phyloP scores from a whole-genome alignment of 2,113 vertebrate genomes.

The Oreochromis aureus region DNA sequence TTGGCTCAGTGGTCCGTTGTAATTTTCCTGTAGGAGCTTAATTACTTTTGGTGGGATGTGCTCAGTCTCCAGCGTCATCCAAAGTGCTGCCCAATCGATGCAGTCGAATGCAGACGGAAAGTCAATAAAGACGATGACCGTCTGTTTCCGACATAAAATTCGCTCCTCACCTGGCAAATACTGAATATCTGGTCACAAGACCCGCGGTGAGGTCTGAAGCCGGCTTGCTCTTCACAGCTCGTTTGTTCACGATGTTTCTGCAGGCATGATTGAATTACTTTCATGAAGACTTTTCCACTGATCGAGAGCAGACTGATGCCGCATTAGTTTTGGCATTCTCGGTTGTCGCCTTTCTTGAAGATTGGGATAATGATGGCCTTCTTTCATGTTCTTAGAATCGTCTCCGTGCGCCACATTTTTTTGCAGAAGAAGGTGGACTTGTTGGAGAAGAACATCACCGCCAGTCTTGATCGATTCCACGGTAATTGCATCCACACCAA shows the following conservation, averaged over 20 bases:
- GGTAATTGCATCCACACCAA: not conserved
- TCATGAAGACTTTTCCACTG: not conserved
- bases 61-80: no score
- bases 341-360: not conserved
- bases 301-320: not conserved
- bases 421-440: not conserved
- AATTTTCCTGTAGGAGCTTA: no score
- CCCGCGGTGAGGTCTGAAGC: no score
- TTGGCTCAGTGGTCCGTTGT: no score
- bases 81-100: no score
- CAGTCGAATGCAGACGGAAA: no score
- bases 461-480: not conserved
- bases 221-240: no score
- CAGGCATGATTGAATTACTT: not conserved
- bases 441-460: not conserved
- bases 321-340: not conserved
- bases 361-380: not conserved
- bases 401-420: not conserved
- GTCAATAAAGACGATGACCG: no score
- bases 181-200: no score
- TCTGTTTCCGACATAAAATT: no score
- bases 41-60: no score
- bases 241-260: fast-evolving
- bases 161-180: no score
- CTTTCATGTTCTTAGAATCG: not conserved